Evolutionary conservation across 2,113 vertebrate genomes (phyloP).

Genomic region (Saccopteryx leptura): DNA sequence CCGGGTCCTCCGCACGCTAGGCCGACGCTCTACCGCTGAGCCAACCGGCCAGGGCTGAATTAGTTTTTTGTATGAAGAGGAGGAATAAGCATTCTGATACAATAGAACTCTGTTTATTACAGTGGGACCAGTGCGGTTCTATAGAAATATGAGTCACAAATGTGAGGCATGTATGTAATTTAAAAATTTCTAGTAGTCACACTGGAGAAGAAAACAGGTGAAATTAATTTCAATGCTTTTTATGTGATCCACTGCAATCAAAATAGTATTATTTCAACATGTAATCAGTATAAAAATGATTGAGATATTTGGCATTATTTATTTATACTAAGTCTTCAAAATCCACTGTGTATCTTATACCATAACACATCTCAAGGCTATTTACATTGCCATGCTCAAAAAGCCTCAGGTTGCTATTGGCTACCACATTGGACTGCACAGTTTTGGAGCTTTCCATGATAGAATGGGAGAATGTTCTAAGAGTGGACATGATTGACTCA

Average conservation of each 20-base stretch:
- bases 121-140: not conserved
- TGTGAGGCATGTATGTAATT: constrained; percentile 22
- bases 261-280: constrained; percentile 48
- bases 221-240: constrained; percentile 58
- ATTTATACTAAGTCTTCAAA: constrained; percentile 45
- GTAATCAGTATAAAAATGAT: constrained; percentile 28
- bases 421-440: not conserved
- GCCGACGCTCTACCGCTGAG: too few relatives aligned
- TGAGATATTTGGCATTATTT: not conserved
- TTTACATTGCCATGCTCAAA: not conserved
- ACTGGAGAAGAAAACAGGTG: not conserved
- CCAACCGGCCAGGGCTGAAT: too few relatives aligned
- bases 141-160: not conserved
- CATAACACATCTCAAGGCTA: not conserved
- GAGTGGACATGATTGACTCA: not conserved
- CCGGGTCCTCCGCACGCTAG: too few relatives aligned
- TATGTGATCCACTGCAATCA: not conserved
- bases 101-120: not conserved
- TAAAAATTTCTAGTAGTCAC: constrained; percentile 1
- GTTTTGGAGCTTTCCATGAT: constrained; percentile 12
- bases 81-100: not conserved
- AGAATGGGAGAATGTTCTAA: not conserved
- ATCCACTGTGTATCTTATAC: not conserved
- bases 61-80: constrained; percentile 6
- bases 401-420: not conserved